A percentile compares a stretch with the other conserved stretches of the same genome.
phyloP scores from a whole-genome alignment of 1,140 invertebrate species.

The Drosophila sulfurigaster region DNA sequence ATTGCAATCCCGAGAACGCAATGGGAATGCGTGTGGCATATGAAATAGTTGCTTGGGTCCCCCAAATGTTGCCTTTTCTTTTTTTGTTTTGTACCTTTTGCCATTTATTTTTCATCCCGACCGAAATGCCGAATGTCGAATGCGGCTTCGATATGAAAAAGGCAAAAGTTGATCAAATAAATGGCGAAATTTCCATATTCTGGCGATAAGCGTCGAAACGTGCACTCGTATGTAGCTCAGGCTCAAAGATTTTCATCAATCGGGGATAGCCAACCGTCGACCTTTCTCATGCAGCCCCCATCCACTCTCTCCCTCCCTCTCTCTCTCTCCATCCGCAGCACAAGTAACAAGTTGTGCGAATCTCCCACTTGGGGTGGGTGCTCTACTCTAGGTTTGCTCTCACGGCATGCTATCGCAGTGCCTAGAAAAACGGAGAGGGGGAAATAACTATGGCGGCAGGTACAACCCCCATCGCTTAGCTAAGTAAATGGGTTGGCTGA shows the following conservation, averaged over 20 bases:
- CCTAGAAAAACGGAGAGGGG: neutral
- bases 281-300: conserved; percentile 5
- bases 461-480: conserved; percentile 80
- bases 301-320: neutral
- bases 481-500: conserved; percentile 80
- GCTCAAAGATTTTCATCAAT: conserved; percentile 78
- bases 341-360: conserved; percentile 76
- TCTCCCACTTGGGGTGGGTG: conserved; percentile 44
- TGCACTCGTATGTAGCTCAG: conserved; percentile 46
- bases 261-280: conserved; percentile 27
- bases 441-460: conserved; percentile 57
- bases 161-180: conserved; percentile 82
- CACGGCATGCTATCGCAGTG: neutral
- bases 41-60: conserved; percentile 69
- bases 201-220: conserved; percentile 71
- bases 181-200: conserved; percentile 81
- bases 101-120: conserved; percentile 59
- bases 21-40: conserved; percentile 59
- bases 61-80: neutral
- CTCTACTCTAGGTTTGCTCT: neutral
- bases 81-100: conserved; percentile 68
- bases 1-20: conserved; percentile 54
- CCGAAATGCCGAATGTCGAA: conserved; percentile 11
- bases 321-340: neutral
- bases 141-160: conserved; percentile 67